A percentile compares a stretch with the other conserved stretches of the same genome.
These are phyloP conservation scores for Corythoichthys intestinalis DNA, from an alignment of 2,113 vertebrate genomes.

Conservation along the genomic window DNA sequence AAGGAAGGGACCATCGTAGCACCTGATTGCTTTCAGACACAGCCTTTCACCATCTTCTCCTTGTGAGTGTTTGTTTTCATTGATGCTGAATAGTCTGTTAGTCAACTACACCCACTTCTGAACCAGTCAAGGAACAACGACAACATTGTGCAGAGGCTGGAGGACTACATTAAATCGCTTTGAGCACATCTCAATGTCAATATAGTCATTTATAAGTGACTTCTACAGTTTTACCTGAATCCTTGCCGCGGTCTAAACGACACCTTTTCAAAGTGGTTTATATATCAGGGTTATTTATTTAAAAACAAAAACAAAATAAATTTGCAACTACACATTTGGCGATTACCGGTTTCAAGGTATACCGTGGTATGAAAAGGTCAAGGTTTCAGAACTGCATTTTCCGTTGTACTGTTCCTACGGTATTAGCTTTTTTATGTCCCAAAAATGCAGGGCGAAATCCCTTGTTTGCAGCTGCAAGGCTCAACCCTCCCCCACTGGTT, in stretches of 20 bases:
- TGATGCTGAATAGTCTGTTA: constrained; percentile 32
- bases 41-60: constrained; percentile 10
- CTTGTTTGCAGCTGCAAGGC: too few species aligned
- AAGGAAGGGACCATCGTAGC: constrained; percentile 4
- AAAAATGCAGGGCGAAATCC: too few species aligned
- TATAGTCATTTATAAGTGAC: constrained; percentile 6
- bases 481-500: too few species aligned
- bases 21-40: constrained; percentile 40
- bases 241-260: neutral
- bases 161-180: constrained; percentile 13
- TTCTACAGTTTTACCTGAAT: neutral
- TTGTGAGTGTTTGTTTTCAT: constrained; percentile 44
- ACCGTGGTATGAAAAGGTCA: too few species aligned
- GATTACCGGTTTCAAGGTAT: too few species aligned
- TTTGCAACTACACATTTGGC: too few species aligned
- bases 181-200: constrained; percentile 34
- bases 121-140: constrained; percentile 54
- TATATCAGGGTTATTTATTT: neutral
- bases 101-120: constrained; percentile 42
- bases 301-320: too few species aligned
- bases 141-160: constrained; percentile 46
- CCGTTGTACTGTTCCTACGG: too few species aligned
- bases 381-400: too few species aligned
- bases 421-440: too few species aligned
- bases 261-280: neutral